Base-by-base conservation (phyloP, 2,113 vertebrate species). In the Copsychus sechellarum region DNA sequence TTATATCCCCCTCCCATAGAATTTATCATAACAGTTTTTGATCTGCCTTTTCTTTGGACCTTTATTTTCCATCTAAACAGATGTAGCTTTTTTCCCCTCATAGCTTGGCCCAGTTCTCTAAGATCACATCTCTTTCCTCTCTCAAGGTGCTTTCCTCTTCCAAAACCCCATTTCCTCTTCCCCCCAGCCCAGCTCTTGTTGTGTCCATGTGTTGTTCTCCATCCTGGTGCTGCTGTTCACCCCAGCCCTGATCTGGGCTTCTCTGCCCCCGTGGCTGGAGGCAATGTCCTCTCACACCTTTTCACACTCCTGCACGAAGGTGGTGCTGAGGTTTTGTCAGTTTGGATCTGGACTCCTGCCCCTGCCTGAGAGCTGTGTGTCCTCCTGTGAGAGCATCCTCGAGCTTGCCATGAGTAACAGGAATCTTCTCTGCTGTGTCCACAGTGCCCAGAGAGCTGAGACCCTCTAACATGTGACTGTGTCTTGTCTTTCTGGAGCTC, bases 401-500 rank as follows among this genome's bases (percentile, higher is more conserved):
- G 2, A 11, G 38, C 17, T 9, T 73, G 62, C 31, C 20, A 5
- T 4, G 42, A 90, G 40, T 84, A 65, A 78, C n/a, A 72, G 34
- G 60, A 79, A 62, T 66, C 89, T 89, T 92, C 87, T 95, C 94
- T 95, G 78, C 90, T 92, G 76, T 86, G 48, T 95, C 95, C 66
- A 61, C 95, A 94, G 81, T 83, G 51, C 51, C 88, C 74, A 64
- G 86, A 92, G 92, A 92, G 53, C 81, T 66, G 89, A 83, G 92
- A 86, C 22, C 69, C 51, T 88, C 51, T 87, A 15, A 91, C 50
- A 31, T 93, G 91, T 92, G 81, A 71, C 81, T 84, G 45, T 80
- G 53, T 93, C 72, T 85, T 85, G 61, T 10, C 67, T 90, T 91
- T 92, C 82, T 42, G 67, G 93, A 94, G 33, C 38, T 91, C 73